phyloP scores from a whole-genome alignment of 2,797 vertebrate genomes.

The Tauraco hartlaubi region DNA sequence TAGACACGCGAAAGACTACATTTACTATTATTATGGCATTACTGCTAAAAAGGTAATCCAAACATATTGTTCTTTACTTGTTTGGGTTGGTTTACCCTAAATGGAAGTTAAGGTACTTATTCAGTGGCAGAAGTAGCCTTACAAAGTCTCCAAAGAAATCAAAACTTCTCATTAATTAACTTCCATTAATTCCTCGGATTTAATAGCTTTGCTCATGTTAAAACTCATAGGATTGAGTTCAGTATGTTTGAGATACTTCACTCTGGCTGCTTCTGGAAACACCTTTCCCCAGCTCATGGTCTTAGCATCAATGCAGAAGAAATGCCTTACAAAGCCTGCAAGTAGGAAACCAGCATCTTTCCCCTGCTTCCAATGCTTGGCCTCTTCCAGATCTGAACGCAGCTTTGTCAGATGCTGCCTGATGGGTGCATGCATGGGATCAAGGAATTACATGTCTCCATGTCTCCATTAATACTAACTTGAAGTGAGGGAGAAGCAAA shows the following conservation, averaged over 20 bases:
- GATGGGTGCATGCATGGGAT: rapidly evolving
- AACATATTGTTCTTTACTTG: not conserved
- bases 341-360: not conserved
- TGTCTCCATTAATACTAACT: not conserved
- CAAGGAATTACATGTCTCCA: not conserved
- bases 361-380: not conserved
- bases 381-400: not conserved
- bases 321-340: not conserved
- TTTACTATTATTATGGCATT: not conserved
- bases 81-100: not conserved
- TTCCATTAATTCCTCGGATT: not conserved
- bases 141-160: not conserved
- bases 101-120: not conserved
- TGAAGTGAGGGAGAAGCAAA: not conserved
- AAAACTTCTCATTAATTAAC: not conserved
- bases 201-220: not conserved
- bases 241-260: not conserved
- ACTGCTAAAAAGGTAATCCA: not conserved
- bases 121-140: not conserved
- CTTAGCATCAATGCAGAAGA: not conserved
- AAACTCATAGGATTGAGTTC: not conserved
- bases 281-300: not conserved
- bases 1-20: not conserved
- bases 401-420: not conserved
- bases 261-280: not conserved